Evolutionary conservation across 1,140 invertebrate genomes (phyloP).

Genomic region (Scaptomyza graminum): DNA sequence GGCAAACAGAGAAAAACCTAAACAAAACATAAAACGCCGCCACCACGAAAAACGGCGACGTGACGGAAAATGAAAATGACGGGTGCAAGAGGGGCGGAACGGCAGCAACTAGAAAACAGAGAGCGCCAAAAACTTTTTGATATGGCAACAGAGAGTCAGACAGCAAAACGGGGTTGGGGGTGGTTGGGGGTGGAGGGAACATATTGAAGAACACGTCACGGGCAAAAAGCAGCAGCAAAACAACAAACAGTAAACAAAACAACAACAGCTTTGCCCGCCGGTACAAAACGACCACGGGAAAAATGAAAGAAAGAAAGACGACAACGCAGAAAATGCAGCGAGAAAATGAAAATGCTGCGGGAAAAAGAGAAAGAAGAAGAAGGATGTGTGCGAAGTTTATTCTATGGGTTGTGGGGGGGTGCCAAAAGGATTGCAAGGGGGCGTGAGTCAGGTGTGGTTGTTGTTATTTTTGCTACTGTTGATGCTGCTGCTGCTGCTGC

Average conservation of each 20-base stretch:
- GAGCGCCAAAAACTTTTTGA: constrained; percentile 69
- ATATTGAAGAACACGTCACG: not conserved
- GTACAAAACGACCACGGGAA: constrained; percentile 42
- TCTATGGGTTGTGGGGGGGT: not conserved
- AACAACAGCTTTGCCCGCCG: constrained; percentile 39
- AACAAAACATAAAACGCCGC: constrained; percentile 76
- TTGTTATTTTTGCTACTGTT: constrained; percentile 1
- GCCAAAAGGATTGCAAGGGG: constrained; percentile 20
- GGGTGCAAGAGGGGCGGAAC: not conserved
- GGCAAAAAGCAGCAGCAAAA: constrained; percentile 23
- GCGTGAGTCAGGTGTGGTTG: constrained; percentile 39
- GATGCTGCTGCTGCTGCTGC: constrained; percentile 20
- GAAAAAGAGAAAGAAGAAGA: not conserved
- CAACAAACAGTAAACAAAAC: constrained; percentile 44
- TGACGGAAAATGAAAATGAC: not conserved
- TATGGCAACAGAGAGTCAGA: constrained; percentile 49
- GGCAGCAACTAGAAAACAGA: constrained; percentile 53
- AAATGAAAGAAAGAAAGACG: constrained; percentile 14
- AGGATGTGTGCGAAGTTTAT: constrained; percentile 10
- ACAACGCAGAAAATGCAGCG: constrained; percentile 40
- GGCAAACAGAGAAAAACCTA: constrained; percentile 78
- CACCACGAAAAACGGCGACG: constrained; percentile 15
- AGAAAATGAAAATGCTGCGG: constrained; percentile 47
- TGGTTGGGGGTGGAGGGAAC: constrained; percentile 1
- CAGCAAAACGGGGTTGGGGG: not conserved